Conservation (phyloP, 2,888 invertebrate species). For the Parnassius smintheus region DNA sequence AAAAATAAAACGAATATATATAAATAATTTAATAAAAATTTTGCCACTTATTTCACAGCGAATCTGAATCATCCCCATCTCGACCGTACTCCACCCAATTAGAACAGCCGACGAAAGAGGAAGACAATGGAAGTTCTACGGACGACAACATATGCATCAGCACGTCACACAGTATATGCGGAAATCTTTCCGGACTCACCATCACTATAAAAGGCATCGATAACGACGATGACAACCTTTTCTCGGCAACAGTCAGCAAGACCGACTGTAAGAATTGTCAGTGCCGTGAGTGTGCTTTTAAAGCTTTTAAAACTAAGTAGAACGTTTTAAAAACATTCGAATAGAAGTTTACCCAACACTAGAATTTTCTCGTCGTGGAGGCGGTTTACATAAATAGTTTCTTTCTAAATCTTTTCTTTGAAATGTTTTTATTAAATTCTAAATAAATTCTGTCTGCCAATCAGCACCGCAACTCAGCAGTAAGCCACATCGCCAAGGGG, state of each 20-base stretch:
- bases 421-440: too few species aligned
- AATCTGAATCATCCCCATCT: background rate
- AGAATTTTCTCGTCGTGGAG: too few species aligned
- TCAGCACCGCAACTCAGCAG: too few species aligned
- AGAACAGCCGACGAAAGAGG: background rate
- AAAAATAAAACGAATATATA: too few species aligned
- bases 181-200: conserved; percentile 8
- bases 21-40: too few species aligned
- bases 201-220: background rate
- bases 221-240: background rate
- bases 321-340: too few species aligned
- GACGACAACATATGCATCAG: conserved; percentile 15
- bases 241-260: background rate
- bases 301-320: too few species aligned
- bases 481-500: too few species aligned
- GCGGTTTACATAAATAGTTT: too few species aligned
- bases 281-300: conserved; percentile 10
- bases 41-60: conserved; percentile 1
- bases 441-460: too few species aligned
- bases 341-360: too few species aligned
- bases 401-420: too few species aligned
- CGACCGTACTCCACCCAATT: background rate
- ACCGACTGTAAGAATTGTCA: conserved; percentile 5
- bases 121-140: conserved; percentile 1
- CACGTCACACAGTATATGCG: conserved; percentile 3